Evolutionary conservation across 2,797 vertebrate species (phyloP), one percentile per base, ranked within the genome.

Genomic region (Muraenolepis orangiensis): DNA sequence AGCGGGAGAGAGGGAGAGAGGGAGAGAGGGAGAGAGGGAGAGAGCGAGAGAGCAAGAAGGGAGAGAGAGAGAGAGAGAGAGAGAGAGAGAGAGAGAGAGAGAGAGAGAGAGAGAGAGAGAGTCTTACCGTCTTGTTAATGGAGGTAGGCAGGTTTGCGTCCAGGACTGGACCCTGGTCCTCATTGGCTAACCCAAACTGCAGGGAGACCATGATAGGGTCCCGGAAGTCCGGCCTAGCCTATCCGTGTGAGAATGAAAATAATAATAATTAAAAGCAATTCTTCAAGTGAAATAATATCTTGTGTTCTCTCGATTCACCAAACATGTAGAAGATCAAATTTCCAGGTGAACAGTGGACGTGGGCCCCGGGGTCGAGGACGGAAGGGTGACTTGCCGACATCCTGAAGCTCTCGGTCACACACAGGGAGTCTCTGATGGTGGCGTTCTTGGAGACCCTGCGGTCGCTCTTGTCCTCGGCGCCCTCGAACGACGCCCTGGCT

Each of bases 361-460:
- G 20, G 20, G 20, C 32, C 51, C 6, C 1, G 31, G 78, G 73
- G n/a, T n/a, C n/a, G 80, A 89, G 84, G 88, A 88, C 90, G n/a
- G n/a, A 87, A 91, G 92, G 95, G 94, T 94, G n/a, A 96, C 97
- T 98, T 97, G 91, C 98, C 96, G 94, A 96, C 95, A 98, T 96
- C 91, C 95, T 94, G 93, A 99, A 97, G 90, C 79, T 91, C 80
- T 96, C 93, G 4, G 90, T 86, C 20, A 70, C 82, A 90, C 91
- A 95, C 83, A 94, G 74, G 32, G 75, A 67, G 8, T 91, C 85
- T 71, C 4, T 87, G 77, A 96, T 85, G 51, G 28, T 82, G 81
- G 94, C 81, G 18, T 70, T 92, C 82, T 79, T 91, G 82, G 94
- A 91, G 73, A 96, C 86, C 86, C 77, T 95, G 12, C 95, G 94